phyloP scores from a whole-genome alignment of 2,888 invertebrate species.

The Pherbina coryleti region DNA sequence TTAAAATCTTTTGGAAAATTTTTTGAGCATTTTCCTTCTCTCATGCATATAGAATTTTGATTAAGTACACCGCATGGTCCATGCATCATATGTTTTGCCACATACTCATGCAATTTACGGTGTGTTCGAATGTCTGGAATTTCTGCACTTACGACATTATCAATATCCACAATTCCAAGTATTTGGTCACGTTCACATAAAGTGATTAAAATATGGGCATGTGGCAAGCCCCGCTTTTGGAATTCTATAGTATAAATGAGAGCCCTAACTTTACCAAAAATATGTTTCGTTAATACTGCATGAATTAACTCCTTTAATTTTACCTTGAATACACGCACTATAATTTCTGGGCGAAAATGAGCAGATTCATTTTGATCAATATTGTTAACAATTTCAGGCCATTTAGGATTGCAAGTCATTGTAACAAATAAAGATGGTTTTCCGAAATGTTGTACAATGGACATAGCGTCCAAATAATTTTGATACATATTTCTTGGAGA shows the following conservation, averaged over 20 bases:
- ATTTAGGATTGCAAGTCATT: not conserved
- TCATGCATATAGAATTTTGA: slow-evolving; percentile 42
- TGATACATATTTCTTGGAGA: slow-evolving; percentile 40
- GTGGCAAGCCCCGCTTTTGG: not conserved
- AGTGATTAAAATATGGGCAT: slow-evolving; percentile 7
- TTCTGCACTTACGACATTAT: slow-evolving; percentile 39
- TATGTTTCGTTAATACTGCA: not conserved
- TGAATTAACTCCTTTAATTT: slow-evolving; percentile 35
- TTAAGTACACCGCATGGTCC: slow-evolving; percentile 46
- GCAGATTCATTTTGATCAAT: not conserved
- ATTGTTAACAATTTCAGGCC: too few relatives aligned
- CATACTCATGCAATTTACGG: slow-evolving; percentile 37
- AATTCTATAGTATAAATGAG: not conserved
- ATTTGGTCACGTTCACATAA: slow-evolving; percentile 6
- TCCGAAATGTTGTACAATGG: slow-evolving; percentile 38
- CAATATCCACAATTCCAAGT: not conserved
- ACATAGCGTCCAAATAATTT: slow-evolving; percentile 41
- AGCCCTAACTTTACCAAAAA: slow-evolving; percentile 22
- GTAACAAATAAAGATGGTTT: slow-evolving; percentile 20
- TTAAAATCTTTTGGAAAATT: slow-evolving; percentile 54
- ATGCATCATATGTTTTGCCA: slow-evolving; percentile 45
- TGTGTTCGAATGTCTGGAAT: slow-evolving; percentile 42
- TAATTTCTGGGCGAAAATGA: slow-evolving; percentile 28
- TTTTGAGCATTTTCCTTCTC: slow-evolving; percentile 52
- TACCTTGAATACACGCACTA: slow-evolving; percentile 23